Percentiles rank a stretch among this genome's conserved stretches.
These are phyloP conservation scores for Darevskia nairensis DNA, from an alignment of 2,797 vertebrate genomes.

Conservation along the genomic window DNA sequence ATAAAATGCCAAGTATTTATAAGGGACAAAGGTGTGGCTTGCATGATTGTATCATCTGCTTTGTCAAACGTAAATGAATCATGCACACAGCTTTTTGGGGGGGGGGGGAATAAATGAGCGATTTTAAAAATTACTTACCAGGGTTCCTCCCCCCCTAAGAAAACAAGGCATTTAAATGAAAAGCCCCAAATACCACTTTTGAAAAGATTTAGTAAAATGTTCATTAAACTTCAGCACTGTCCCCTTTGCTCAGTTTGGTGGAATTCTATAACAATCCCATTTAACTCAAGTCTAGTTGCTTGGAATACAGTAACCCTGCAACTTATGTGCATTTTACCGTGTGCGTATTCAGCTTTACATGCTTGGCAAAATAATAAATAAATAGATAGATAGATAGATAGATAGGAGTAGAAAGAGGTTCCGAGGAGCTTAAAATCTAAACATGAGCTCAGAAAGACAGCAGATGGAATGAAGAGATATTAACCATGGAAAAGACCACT, in stretches of 20 bases:
- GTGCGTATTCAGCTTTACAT: too few species aligned
- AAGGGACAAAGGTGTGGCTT: conserved; percentile 43
- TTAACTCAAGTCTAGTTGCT: not conserved
- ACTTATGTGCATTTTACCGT: too few species aligned
- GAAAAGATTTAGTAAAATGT: not conserved
- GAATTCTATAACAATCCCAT: not conserved
- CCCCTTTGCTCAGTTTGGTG: not conserved
- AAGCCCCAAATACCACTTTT: not conserved
- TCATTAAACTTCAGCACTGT: not conserved
- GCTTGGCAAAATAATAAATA: too few species aligned
- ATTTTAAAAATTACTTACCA: conserved; percentile 28
- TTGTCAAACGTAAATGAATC: not conserved
- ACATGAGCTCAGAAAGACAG: not conserved
- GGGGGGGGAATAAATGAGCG: not conserved
- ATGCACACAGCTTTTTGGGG: not conserved
- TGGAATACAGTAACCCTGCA: not conserved
- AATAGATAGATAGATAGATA: too few species aligned
- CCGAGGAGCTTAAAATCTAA: not conserved
- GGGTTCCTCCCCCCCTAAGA: not conserved
- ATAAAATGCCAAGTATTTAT: conserved; percentile 47
- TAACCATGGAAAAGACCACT: too few species aligned
- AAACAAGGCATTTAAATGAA: not conserved
- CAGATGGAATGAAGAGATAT: not conserved
- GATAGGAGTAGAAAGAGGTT: too few species aligned
- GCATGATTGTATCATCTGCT: conserved; percentile 44